phyloP scores from a whole-genome alignment of 2,113 vertebrate genomes.

The Nymphicus hollandicus region DNA sequence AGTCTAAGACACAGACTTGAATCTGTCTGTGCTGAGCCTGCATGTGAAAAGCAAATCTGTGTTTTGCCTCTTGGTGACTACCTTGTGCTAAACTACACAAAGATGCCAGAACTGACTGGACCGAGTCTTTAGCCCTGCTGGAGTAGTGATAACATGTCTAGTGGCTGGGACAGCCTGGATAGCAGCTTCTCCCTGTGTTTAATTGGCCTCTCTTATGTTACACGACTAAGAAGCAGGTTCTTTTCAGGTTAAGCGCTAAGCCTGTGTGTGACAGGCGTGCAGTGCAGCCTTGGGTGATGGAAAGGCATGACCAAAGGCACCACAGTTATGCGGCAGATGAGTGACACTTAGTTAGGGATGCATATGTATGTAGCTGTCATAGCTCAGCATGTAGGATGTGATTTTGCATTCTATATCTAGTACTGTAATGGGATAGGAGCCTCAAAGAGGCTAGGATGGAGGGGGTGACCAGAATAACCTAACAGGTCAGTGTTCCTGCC shows the following conservation, averaged over 20 bases:
- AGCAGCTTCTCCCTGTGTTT: neutral
- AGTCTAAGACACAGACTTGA: slow-evolving; percentile 33
- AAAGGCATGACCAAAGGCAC: neutral
- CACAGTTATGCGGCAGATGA: accelerated
- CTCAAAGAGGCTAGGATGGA: neutral
- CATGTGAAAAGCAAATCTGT: neutral
- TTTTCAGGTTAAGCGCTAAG: accelerated
- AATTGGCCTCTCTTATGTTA: neutral
- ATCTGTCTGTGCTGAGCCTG: slow-evolving; percentile 31
- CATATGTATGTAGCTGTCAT: neutral
- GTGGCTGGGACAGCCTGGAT: neutral
- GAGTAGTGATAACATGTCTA: no score
- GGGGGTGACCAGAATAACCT: neutral
- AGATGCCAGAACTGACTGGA: neutral
- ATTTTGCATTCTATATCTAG: neutral
- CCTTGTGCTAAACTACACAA: neutral
- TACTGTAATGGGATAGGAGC: neutral
- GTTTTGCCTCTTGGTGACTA: neutral
- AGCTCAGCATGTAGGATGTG: neutral
- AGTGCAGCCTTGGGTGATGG: neutral
- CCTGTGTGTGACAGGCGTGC: accelerated
- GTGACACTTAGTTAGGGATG: neutral
- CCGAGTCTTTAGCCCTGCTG: neutral
- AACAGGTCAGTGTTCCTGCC: neutral
- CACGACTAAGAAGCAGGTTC: neutral